Evolutionary conservation across 2,888 invertebrate genomes (phyloP).

Genomic region (Lepidocyrtoides sp.): DNA sequence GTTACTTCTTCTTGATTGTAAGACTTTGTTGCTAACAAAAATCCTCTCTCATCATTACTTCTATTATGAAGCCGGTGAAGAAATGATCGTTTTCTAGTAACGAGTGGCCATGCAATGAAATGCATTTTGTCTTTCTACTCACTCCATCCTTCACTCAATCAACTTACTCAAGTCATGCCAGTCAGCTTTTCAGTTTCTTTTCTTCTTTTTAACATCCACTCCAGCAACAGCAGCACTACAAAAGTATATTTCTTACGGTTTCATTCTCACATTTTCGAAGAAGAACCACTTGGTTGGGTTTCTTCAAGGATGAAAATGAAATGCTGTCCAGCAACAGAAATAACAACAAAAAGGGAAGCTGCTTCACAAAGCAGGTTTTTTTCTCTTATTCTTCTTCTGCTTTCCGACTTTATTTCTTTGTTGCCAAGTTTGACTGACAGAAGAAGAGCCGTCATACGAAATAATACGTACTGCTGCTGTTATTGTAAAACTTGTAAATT

Average conservation of each 20-base stretch:
- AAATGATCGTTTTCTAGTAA: constrained; percentile 4
- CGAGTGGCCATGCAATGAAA: background rate
- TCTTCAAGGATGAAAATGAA: constrained; percentile 42
- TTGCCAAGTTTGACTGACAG: constrained; percentile 48
- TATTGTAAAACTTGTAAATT: too few relatives aligned
- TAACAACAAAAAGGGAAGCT: constrained; percentile 48
- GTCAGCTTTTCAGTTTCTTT: background rate
- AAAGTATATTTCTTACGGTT: background rate
- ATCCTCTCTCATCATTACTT: constrained; percentile 33
- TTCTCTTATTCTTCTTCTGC: constrained; percentile 1
- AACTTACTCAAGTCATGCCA: background rate
- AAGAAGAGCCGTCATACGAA: constrained; percentile 34
- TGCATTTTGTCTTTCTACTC: background rate
- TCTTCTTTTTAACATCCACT: constrained; percentile 14
- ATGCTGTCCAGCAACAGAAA: background rate
- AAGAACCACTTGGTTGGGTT: constrained; percentile 17
- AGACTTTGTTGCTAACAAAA: constrained; percentile 36
- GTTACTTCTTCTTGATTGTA: background rate
- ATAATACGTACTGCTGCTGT: too few relatives aligned
- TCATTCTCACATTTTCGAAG: constrained; percentile 63
- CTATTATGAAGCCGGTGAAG: background rate
- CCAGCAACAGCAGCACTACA: too few relatives aligned
- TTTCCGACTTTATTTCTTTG: too few relatives aligned
- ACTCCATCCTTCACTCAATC: background rate
- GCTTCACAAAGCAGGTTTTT: constrained; percentile 73